A percentile compares a stretch with the other conserved stretches of the same genome.
These are phyloP conservation scores for Cephus cinctus DNA, from an alignment of 1,140 invertebrate genomes.

Conservation along the genomic window DNA sequence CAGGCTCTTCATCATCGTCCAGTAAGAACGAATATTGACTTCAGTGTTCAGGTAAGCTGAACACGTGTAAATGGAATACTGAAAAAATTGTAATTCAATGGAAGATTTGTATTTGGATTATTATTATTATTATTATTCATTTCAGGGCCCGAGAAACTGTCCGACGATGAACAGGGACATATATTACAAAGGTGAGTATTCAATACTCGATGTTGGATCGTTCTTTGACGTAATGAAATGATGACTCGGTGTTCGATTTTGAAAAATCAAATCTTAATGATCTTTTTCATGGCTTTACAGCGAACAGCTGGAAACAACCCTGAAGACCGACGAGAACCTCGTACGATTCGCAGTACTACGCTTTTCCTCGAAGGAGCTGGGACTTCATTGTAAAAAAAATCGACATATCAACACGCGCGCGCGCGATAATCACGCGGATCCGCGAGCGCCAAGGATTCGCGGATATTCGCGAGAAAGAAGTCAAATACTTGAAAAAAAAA, in stretches of 20 bases:
- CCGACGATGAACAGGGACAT: slow-evolving; percentile 85
- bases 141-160: slow-evolving; percentile 73
- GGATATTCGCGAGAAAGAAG: background rate
- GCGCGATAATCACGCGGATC: too few relatives aligned
- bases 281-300: slow-evolving; percentile 29
- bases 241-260: slow-evolving; percentile 10
- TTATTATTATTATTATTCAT: slow-evolving; percentile 35
- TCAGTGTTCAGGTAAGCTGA: slow-evolving; percentile 68
- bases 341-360: slow-evolving; percentile 40
- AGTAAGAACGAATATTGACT: slow-evolving; percentile 94
- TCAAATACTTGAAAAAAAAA: background rate
- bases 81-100: background rate
- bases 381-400: slow-evolving; percentile 41
- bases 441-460: too few relatives aligned
- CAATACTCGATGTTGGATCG: background rate
- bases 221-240: slow-evolving; percentile 12
- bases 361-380: slow-evolving; percentile 43
- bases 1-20: slow-evolving; percentile 88
- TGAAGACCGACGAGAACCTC: slow-evolving; percentile 16
- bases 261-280: slow-evolving; percentile 3
- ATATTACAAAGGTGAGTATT: slow-evolving; percentile 74
- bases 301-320: slow-evolving; percentile 53
- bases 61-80: slow-evolving; percentile 15
- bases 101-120: slow-evolving; percentile 6
- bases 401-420: slow-evolving; percentile 46